These are phyloP conservation scores for Merodon equestris DNA, from an alignment of 2,888 invertebrate species.

Conservation along the genomic window DNA sequence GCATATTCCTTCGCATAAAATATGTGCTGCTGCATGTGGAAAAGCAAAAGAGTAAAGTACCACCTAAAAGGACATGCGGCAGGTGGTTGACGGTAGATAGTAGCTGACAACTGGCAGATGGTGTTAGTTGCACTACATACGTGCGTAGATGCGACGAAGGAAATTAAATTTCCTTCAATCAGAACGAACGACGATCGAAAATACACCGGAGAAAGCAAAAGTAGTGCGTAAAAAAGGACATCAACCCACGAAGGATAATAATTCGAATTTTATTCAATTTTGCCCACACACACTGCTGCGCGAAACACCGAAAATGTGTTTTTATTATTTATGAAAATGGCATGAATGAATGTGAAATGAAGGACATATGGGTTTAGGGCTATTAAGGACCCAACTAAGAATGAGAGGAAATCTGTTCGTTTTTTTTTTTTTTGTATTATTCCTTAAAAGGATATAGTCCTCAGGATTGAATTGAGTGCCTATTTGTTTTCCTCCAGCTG, in stretches of 20 bases:
- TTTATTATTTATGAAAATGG: constrained; percentile 66
- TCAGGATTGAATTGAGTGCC: constrained; percentile 51
- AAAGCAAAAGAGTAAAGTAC: constrained; percentile 15
- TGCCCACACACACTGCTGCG: constrained; percentile 3
- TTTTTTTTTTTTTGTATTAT: constrained; percentile 15
- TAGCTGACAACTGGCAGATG: too few species aligned
- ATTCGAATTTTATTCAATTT: constrained; percentile 62
- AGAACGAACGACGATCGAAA: constrained; percentile 25
- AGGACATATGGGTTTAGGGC: constrained; percentile 57
- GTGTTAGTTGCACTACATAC: too few species aligned
- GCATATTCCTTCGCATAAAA: too few species aligned
- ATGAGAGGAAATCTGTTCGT: constrained; percentile 22
- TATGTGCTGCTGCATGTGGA: constrained; percentile 16
- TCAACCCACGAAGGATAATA: constrained; percentile 39
- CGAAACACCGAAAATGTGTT: constrained; percentile 50
- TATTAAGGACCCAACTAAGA: constrained; percentile 27
- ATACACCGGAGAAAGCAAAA: background rate
- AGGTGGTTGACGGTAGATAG: too few species aligned
- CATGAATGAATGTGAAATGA: constrained; percentile 65
- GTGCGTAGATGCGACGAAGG: constrained; percentile 1
- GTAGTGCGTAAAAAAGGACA: constrained; percentile 1
- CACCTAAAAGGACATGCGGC: background rate
- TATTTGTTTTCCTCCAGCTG: constrained; percentile 51
- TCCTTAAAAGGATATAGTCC: constrained; percentile 45
- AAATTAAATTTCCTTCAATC: constrained; percentile 57